A percentile compares a stretch with the other conserved stretches of the same genome.
phyloP scores from a whole-genome alignment of 2,113 vertebrate genomes.

The Fulmarus glacialis region DNA sequence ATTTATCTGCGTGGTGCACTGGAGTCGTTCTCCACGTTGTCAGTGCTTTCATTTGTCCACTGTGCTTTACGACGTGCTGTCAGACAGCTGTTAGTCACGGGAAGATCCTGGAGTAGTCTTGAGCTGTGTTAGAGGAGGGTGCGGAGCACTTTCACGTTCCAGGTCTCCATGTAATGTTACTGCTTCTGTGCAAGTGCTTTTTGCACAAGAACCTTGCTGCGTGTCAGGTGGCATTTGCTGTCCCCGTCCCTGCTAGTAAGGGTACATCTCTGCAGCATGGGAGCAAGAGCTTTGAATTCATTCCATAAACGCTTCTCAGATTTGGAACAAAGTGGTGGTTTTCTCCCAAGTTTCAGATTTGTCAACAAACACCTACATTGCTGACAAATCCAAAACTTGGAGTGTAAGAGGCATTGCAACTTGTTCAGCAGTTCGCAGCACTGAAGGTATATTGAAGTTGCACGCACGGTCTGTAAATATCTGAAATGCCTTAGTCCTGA shows the following conservation, averaged over 20 bases:
- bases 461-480: rapidly evolving
- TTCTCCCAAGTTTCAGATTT: neutral
- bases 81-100: neutral
- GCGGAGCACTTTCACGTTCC: neutral
- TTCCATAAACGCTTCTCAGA: neutral
- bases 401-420: neutral
- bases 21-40: neutral
- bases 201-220: rapidly evolving
- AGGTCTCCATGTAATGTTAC: rapidly evolving
- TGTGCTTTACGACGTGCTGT: neutral
- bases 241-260: neutral
- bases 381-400: neutral
- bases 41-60: neutral
- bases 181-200: neutral
- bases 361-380: neutral
- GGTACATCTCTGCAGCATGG: neutral
- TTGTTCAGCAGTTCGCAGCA: neutral
- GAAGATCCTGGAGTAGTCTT: neutral
- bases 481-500: neutral
- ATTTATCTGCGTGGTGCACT: neutral
- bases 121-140: neutral
- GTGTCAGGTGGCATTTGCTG: no score
- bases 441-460: neutral
- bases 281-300: neutral
- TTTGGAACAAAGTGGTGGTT: neutral